A percentile compares a stretch with the other conserved stretches of the same genome.
Conservation (phyloP, 92 coral and sea anemone species). For the Epizoanthus ramosus region DNA sequence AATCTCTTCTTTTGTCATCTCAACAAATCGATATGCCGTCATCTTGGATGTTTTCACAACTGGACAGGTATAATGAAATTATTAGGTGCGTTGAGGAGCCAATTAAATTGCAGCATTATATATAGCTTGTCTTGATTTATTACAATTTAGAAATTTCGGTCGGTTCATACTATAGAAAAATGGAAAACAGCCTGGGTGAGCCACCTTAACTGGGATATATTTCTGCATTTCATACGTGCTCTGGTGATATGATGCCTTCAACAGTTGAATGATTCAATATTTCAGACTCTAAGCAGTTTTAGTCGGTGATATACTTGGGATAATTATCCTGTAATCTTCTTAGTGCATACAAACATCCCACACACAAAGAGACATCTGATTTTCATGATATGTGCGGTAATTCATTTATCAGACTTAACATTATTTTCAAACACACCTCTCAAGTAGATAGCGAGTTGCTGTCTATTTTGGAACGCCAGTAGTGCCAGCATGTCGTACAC, state of each 20-base stretch:
- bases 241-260: not conserved
- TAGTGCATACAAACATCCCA: slow-evolving; percentile 18
- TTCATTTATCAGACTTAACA: slow-evolving; percentile 19
- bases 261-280: not conserved
- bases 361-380: slow-evolving; percentile 15
- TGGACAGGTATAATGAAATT: too few species aligned
- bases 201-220: too few species aligned
- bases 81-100: too few species aligned
- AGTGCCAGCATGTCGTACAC: slow-evolving; percentile 4
- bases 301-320: not conserved
- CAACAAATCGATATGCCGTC: too few species aligned
- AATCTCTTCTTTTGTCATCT: too few species aligned
- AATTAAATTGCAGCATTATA: too few species aligned
- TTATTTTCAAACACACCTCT: slow-evolving; percentile 10
- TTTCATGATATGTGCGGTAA: not conserved
- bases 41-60: too few species aligned
- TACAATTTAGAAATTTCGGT: too few species aligned
- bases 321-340: slow-evolving; percentile 13
- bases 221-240: too few species aligned
- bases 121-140: too few species aligned
- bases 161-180: too few species aligned
- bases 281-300: not conserved
- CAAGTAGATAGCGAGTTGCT: not conserved
- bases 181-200: too few species aligned
- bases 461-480: slow-evolving; percentile 9